A percentile compares a stretch with the other conserved stretches of the same genome.
Conservation (phyloP, 2,888 invertebrate species). For the Tachystola acroxantha region DNA sequence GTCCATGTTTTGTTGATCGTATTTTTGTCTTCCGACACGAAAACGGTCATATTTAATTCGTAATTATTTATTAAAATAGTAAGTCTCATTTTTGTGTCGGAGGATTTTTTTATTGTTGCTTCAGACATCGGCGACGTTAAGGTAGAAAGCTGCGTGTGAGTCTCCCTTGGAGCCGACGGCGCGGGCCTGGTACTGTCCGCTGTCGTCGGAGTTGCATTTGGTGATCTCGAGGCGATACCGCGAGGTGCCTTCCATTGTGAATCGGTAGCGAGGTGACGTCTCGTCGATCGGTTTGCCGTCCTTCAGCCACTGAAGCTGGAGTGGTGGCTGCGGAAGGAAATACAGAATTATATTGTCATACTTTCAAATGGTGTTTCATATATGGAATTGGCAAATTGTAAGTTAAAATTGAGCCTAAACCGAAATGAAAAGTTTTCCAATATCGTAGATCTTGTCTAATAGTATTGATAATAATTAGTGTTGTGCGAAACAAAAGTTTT, state of each 20-base stretch:
- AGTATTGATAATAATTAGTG: no score
- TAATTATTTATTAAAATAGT: background rate
- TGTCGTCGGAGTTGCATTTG: slow-evolving; percentile 85
- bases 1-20: slow-evolving; percentile 23
- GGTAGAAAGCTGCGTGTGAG: slow-evolving; percentile 89
- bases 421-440: no score
- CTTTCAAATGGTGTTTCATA: no score
- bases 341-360: no score
- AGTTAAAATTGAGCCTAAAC: no score
- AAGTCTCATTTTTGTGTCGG: background rate
- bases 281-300: slow-evolving; percentile 94
- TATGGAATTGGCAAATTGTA: no score
- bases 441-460: no score
- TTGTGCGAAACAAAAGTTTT: no score
- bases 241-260: slow-evolving; percentile 89
- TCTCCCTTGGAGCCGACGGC: slow-evolving; percentile 93
- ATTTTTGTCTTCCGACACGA: background rate
- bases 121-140: slow-evolving; percentile 83
- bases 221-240: slow-evolving; percentile 88
- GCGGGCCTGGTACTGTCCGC: slow-evolving; percentile 92
- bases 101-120: slow-evolving; percentile 17
- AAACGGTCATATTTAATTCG: background rate
- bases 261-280: slow-evolving; percentile 84
- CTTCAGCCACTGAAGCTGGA: slow-evolving; percentile 91
- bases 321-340: slow-evolving; percentile 63